phyloP scores from a whole-genome alignment of 2,113 vertebrate species.

The Lamprotornis superbus region DNA sequence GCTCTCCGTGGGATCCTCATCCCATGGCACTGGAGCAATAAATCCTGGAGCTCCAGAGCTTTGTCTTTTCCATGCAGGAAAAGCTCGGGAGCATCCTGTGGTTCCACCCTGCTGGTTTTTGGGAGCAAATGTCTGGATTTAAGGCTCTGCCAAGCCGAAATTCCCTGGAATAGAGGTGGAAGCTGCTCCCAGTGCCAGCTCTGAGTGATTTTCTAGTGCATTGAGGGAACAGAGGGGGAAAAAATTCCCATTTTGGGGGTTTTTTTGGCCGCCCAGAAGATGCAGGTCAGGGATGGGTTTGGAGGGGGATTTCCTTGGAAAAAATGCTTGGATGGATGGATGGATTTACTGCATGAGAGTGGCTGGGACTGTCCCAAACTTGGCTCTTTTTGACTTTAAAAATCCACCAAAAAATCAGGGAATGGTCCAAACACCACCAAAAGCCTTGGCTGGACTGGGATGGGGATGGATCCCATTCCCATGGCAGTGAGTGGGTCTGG shows the following conservation, averaged over 20 bases:
- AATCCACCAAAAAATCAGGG: background rate
- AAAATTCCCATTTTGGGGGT: background rate
- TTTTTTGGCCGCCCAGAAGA: background rate
- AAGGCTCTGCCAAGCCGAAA: background rate
- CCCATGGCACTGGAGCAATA: rapidly evolving
- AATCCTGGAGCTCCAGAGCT: background rate
- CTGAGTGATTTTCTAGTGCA: background rate
- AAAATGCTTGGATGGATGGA: background rate
- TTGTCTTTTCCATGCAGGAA: background rate
- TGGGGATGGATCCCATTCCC: background rate
- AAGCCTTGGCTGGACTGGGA: background rate
- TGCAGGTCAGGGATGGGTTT: background rate
- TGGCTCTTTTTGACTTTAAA: background rate
- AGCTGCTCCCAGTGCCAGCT: background rate
- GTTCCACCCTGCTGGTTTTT: background rate
- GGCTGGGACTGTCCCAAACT: rapidly evolving
- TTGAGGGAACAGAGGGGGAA: background rate
- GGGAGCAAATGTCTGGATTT: background rate
- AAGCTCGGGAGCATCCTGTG: background rate
- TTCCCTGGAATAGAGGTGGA: background rate
- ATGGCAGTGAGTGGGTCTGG: background rate
- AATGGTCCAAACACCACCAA: background rate
- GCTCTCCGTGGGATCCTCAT: rapidly evolving
- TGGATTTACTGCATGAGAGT: background rate
- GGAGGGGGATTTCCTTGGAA: background rate